These are phyloP conservation scores for Drosophila sordidula DNA, from an alignment of 2,888 invertebrate genomes.

Conservation along the genomic window DNA sequence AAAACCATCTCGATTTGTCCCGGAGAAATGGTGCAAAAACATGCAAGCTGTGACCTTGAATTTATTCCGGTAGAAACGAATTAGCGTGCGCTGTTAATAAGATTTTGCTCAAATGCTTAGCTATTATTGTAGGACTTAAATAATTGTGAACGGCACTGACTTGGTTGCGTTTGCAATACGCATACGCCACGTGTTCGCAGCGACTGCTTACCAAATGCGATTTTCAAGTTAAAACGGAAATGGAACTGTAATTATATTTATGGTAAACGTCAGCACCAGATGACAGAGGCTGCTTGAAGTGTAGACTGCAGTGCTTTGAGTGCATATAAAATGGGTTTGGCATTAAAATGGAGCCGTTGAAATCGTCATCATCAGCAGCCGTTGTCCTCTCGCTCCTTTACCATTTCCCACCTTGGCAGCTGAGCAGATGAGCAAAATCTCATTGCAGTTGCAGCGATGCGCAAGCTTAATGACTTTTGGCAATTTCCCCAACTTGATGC, in stretches of 20 bases:
- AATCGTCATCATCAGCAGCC: conserved; percentile 10
- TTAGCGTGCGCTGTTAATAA: no score
- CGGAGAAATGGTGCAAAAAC: no score
- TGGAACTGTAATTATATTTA: conserved; percentile 75
- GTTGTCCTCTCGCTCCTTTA: conserved; percentile 21
- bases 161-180: conserved; percentile 29
- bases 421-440: conserved; percentile 45
- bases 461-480: conserved; percentile 74
- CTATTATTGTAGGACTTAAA: background rate
- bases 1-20: no score
- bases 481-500: conserved; percentile 69
- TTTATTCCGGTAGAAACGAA: no score
- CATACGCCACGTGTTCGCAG: conserved; percentile 38
- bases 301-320: conserved; percentile 11
- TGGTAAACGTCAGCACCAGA: conserved; percentile 37
- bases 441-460: conserved; percentile 56
- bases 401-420: background rate
- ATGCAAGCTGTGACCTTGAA: no score
- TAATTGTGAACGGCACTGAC: background rate
- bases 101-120: background rate
- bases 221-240: conserved; percentile 56
- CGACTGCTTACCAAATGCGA: conserved; percentile 2
- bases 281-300: background rate
- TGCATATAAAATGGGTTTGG: conserved; percentile 39
- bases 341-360: conserved; percentile 44